Evolutionary conservation across 2,113 vertebrate genomes (phyloP).

Genomic region (Myiopsitta monachus): DNA sequence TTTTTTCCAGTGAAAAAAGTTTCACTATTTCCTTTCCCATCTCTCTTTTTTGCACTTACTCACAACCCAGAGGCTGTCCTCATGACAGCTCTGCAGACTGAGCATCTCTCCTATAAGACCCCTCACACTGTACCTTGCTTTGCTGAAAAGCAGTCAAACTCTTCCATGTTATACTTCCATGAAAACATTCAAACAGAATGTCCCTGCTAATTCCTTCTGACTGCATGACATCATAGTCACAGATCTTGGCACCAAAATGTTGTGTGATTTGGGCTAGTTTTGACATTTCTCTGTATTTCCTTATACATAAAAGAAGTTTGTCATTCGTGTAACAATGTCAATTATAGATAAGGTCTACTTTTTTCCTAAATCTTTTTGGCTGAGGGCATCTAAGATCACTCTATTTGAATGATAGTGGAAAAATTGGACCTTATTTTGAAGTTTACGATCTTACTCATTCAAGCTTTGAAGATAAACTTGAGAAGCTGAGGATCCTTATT

Average conservation of each 20-base stretch:
- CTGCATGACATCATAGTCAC: background rate
- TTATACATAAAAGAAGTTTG: background rate
- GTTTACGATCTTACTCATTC: background rate
- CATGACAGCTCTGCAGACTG: background rate
- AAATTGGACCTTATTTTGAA: background rate
- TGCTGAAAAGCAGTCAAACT: background rate
- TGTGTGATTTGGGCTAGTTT: background rate
- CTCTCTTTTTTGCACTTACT: background rate
- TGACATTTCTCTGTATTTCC: background rate
- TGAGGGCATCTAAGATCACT: background rate
- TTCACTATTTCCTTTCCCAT: background rate
- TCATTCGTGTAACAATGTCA: background rate
- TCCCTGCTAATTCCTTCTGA: background rate
- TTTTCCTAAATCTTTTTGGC: background rate
- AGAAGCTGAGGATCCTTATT: background rate
- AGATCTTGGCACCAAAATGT: background rate
- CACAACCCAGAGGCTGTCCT: background rate
- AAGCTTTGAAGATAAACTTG: background rate
- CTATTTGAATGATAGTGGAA: background rate
- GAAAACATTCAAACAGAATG: background rate
- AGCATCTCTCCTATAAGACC: background rate
- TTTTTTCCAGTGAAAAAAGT: background rate
- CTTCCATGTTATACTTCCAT: background rate
- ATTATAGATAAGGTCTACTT: background rate
- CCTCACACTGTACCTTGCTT: background rate